Percentiles rank a stretch among this genome's conserved stretches.
Conservation (phyloP, 2,797 vertebrate genomes). For the Aeoliscus strigatus region DNA sequence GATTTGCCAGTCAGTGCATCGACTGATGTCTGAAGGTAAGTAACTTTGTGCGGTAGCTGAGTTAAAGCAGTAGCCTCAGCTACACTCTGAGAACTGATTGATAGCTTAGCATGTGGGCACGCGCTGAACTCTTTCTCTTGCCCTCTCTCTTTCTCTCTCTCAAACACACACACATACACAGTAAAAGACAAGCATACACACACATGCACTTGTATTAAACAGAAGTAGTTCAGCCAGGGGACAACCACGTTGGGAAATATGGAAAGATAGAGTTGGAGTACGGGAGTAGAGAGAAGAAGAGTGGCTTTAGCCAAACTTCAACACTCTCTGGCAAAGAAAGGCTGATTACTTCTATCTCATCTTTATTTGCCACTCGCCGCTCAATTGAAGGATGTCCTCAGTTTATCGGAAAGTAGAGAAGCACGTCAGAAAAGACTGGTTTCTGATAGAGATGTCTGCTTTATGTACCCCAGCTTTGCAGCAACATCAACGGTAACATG, state of each 20-base stretch:
- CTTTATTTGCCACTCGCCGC: slow-evolving; percentile 38
- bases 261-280: slow-evolving; percentile 28
- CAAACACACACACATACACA: background rate
- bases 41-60: slow-evolving; percentile 37
- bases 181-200: slow-evolving; percentile 9
- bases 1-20: slow-evolving; percentile 27
- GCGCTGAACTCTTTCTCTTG: slow-evolving; percentile 3
- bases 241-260: slow-evolving; percentile 51
- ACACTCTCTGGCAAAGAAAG: slow-evolving; percentile 36
- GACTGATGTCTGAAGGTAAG: slow-evolving; percentile 41
- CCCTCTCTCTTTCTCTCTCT: background rate
- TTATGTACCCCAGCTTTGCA: slow-evolving; percentile 1
- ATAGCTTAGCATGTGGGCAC: slow-evolving; percentile 47
- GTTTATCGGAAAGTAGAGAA: slow-evolving; percentile 25
- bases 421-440: slow-evolving; percentile 3
- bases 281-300: slow-evolving; percentile 21
- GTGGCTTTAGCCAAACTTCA: slow-evolving; percentile 51
- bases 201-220: slow-evolving; percentile 42
- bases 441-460: slow-evolving; percentile 5
- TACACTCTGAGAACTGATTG: slow-evolving; percentile 47
- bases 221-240: slow-evolving; percentile 60
- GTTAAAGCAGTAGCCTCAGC: slow-evolving; percentile 39
- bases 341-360: slow-evolving; percentile 42
- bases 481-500: slow-evolving; percentile 6
- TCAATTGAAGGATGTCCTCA: slow-evolving; percentile 38